Base-by-base conservation (phyloP, 2,113 vertebrate species). In the Cyanistes caeruleus region DNA sequence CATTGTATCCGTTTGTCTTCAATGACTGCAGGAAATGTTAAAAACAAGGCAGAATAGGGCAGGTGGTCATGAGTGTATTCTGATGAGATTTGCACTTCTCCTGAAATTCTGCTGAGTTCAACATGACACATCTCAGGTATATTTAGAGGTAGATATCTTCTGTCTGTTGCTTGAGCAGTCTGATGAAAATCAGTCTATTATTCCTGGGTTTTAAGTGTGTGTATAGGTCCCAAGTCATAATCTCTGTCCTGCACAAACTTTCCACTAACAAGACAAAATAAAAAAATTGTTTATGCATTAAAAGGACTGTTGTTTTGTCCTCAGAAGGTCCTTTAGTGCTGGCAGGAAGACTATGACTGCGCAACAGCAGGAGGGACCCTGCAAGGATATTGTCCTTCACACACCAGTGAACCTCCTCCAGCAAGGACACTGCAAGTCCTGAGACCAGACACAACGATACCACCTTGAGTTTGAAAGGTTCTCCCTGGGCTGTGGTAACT, bases 271-370 rank as follows among this genome's bases (percentile, higher is more conserved):
- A 87, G 18, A 83, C 59, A 73, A 88, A 69, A 82, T 20, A 69
- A 93, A 92, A 76, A 88, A 81, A 48, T 6, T 89, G 68, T 84
- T 95, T 95, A 92, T 16, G 0, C 82, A 87, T 63, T 35, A 63
- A 86, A 84, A 48, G n/a, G 9, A 89, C 39, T 96, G 89, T 93
- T 96, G 56, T 95, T 95, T 92, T 95, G 76, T 92, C 94, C 95
- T 96, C 76, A 92, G 55, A 88, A 94, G 33, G 51, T 84, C 83
- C 39, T 74, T 70, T 7, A 80, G 33, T 35, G 46, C 55, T 86
- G 68, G 55, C 80, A 95, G 80, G 93, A 92, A 70, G 68, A 31
- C 64, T 35, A 33, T 1, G 5, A 84, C 76, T 72, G 41, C 0
- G 13, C 35, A 95, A 89, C 86, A 97, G 86, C 94, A 93, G 91